Conservation (phyloP, 2,113 vertebrate species). For the Zosterops japonicus region DNA sequence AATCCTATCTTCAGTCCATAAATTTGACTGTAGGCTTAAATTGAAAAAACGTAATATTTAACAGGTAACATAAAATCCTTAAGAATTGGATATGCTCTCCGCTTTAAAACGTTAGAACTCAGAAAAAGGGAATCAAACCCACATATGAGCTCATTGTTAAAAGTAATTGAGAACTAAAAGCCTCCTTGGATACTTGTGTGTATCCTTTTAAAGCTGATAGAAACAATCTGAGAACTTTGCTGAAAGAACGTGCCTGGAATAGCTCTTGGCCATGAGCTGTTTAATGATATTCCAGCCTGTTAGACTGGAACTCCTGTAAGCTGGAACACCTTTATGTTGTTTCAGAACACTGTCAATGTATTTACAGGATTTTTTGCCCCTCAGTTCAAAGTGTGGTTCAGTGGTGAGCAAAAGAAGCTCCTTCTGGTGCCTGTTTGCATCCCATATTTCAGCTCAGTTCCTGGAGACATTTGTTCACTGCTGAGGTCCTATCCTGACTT, state of each 20-base stretch:
- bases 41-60: conserved; percentile 37
- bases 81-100: neutral
- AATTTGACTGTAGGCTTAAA: conserved; percentile 21
- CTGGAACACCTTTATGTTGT: neutral
- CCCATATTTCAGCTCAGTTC: neutral
- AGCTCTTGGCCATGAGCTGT: neutral
- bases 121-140: neutral
- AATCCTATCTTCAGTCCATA: neutral
- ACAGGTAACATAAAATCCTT: conserved; percentile 22
- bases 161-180: neutral
- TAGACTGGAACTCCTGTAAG: neutral
- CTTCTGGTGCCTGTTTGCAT: neutral
- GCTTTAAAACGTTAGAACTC: conserved; percentile 23
- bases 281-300: neutral
- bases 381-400: neutral
- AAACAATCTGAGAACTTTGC: neutral
- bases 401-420: neutral
- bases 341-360: neutral
- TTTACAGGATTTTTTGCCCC: neutral
- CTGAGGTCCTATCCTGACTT: neutral
- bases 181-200: neutral
- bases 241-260: neutral
- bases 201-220: neutral
- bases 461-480: neutral
- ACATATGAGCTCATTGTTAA: neutral